Evolutionary conservation across 2,888 invertebrate species (phyloP).

Genomic region (Euplexia lucipara): DNA sequence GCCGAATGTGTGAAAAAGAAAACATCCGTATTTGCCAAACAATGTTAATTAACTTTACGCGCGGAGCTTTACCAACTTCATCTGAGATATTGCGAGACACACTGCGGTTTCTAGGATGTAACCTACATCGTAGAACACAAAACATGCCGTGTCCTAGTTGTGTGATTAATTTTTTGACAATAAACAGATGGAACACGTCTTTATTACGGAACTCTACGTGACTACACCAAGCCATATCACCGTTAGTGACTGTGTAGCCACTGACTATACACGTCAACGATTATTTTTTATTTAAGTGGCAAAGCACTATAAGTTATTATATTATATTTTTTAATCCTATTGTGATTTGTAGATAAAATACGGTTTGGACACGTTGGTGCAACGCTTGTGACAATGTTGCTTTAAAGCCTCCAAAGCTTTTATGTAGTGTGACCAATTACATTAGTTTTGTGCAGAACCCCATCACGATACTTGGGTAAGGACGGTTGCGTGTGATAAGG

Average conservation of each 20-base stretch:
- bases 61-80: constrained; percentile 28
- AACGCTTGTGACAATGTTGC: not conserved
- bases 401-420: not conserved
- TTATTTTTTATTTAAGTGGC: too few relatives aligned
- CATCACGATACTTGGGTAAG: too few relatives aligned
- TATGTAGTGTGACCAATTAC: not conserved
- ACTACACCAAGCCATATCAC: constrained; percentile 13
- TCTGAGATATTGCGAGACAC: constrained; percentile 38
- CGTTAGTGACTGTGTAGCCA: not conserved
- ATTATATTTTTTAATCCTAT: not conserved
- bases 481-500: too few relatives aligned
- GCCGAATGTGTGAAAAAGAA: constrained; percentile 23
- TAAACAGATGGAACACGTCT: constrained; percentile 50
- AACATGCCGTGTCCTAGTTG: constrained; percentile 36
- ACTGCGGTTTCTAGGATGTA: constrained; percentile 51
- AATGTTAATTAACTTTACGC: constrained; percentile 41
- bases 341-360: not conserved
- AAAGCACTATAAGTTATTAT: not conserved
- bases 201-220: constrained; percentile 53
- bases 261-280: constrained; percentile 16
- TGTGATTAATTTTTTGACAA: constrained; percentile 41
- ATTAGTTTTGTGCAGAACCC: too few relatives aligned
- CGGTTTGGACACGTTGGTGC: not conserved
- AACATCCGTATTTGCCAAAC: constrained; percentile 37
- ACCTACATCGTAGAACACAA: constrained; percentile 32